Conservation (phyloP, 2,113 vertebrate species). For the Microcebus tavaratra region DNA sequence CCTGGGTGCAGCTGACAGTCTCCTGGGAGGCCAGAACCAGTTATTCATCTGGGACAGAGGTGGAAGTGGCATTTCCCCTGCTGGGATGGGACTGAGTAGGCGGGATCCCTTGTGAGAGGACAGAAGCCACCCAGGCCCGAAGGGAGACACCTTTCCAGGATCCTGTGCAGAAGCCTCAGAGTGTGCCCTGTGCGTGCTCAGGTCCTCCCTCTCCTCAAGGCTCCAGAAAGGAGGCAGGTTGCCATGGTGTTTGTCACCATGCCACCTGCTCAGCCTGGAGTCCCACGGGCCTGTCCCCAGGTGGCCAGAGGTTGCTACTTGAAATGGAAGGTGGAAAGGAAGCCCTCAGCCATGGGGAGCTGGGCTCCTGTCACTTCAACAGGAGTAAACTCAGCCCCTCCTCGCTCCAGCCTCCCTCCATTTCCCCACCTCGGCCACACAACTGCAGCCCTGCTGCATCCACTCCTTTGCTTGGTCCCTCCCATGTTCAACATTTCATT, state of each 20-base stretch:
- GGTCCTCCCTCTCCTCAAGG: not conserved
- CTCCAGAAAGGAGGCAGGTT: slow-evolving; percentile 40
- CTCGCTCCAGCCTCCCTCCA: not conserved
- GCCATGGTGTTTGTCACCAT: slow-evolving; percentile 34
- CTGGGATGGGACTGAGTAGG: slow-evolving; percentile 28
- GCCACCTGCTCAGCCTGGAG: slow-evolving; percentile 32
- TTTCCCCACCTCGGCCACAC: not conserved
- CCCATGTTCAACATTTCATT: not conserved
- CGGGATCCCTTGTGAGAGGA: not conserved
- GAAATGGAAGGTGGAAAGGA: not conserved
- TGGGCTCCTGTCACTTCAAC: not conserved
- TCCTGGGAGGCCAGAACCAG: slow-evolving; percentile 53
- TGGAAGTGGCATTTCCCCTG: slow-evolving; percentile 69
- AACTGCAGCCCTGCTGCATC: not conserved
- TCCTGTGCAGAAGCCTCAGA: not conserved
- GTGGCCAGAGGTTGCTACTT: slow-evolving; percentile 36
- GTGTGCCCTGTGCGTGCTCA: not conserved
- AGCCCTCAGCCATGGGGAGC: not conserved
- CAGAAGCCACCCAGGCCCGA: slow-evolving; percentile 35
- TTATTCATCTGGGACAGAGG: slow-evolving; percentile 24
- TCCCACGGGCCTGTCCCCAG: slow-evolving; percentile 30
- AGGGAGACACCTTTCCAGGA: not conserved
- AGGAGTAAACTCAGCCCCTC: not conserved
- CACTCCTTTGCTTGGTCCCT: not conserved
- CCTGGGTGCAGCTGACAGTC: slow-evolving; percentile 20